Evolutionary conservation across 2,888 invertebrate genomes (phyloP).

Genomic region (Thecophora atra): DNA sequence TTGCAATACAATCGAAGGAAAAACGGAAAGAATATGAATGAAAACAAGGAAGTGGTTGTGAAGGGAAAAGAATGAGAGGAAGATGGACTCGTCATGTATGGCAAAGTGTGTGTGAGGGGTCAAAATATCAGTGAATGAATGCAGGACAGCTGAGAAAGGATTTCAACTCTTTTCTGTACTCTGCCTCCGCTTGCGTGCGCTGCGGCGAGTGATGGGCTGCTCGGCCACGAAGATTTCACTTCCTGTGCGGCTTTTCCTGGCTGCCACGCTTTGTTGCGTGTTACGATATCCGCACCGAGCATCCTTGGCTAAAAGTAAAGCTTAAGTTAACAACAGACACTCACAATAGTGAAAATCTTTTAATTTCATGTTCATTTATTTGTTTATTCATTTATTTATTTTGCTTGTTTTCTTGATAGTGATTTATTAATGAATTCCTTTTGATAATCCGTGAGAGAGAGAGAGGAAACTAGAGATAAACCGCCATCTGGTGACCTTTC

Average conservation of each 20-base stretch:
- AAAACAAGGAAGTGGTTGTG: background rate
- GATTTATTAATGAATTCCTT: constrained; percentile 54
- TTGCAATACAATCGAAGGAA: background rate
- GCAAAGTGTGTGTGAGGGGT: background rate
- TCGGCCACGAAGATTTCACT: background rate
- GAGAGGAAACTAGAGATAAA: constrained; percentile 24
- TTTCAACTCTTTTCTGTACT: constrained; percentile 6
- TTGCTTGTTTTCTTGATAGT: constrained; percentile 45
- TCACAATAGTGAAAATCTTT: background rate
- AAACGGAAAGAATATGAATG: background rate
- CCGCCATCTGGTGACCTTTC: constrained; percentile 22
- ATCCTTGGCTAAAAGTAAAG: background rate
- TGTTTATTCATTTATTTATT: constrained; percentile 51
- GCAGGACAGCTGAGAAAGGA: background rate
- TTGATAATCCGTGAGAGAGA: background rate
- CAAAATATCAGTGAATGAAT: background rate
- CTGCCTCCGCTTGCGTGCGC: background rate
- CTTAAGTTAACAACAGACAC: constrained; percentile 1
- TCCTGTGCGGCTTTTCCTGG: background rate
- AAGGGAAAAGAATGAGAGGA: background rate
- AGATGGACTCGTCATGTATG: background rate
- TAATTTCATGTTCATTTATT: constrained; percentile 27
- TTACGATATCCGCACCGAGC: constrained; percentile 17
- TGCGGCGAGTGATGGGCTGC: no score
- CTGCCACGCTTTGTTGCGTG: constrained; percentile 24